A percentile compares a stretch with the other conserved stretches of the same genome.
These are phyloP conservation scores for Tricholaema leucomelas DNA, from an alignment of 2,113 vertebrate species.

Conservation along the genomic window DNA sequence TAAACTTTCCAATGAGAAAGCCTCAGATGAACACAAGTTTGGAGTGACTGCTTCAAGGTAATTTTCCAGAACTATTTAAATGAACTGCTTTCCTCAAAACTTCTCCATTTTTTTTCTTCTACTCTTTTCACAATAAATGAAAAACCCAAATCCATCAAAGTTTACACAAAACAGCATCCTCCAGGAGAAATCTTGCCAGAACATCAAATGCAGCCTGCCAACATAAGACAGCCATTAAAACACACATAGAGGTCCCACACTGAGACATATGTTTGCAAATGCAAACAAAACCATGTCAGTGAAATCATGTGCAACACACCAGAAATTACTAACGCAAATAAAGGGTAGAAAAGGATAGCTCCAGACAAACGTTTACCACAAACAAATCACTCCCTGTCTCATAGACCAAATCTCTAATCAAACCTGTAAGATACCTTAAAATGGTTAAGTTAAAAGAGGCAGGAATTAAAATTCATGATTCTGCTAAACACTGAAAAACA, in stretches of 20 bases:
- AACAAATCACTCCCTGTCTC: not conserved
- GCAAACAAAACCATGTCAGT: slow-evolving; percentile 18
- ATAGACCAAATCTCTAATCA: not conserved
- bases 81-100: not conserved
- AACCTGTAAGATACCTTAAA: not conserved
- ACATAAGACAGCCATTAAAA: slow-evolving; percentile 48
- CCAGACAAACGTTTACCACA: not conserved
- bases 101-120: not conserved
- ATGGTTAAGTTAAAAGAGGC: not conserved
- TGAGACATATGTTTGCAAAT: slow-evolving; percentile 44
- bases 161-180: slow-evolving; percentile 9
- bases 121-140: not conserved
- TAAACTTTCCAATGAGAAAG: not conserved
- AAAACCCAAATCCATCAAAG: not conserved
- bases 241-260: slow-evolving; percentile 17
- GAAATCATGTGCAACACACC: not conserved
- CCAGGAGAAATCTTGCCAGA: slow-evolving; percentile 25
- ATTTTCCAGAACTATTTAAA: not conserved
- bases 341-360: not conserved
- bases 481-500: not conserved
- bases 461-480: not conserved
- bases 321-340: not conserved
- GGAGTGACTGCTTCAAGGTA: not conserved
- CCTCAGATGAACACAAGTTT: not conserved
- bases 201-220: not conserved